Conservation (phyloP, 2,888 invertebrate species). For the Harpalus rufipes region DNA sequence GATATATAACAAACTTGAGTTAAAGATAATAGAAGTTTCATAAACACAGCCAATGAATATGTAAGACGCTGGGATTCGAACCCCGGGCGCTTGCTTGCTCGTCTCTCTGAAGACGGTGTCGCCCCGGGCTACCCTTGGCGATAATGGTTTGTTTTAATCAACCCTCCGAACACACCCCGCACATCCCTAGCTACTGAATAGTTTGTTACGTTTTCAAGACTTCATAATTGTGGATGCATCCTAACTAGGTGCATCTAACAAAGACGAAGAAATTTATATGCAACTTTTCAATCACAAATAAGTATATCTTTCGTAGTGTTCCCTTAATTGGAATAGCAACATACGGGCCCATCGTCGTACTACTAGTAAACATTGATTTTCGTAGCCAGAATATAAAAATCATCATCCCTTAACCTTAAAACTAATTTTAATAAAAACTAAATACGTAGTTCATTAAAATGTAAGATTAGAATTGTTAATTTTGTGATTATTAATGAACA, state of each 20-base stretch:
- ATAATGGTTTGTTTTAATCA: constrained; percentile 62
- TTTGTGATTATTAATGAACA: too few species aligned
- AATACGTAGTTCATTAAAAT: too few species aligned
- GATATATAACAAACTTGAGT: constrained; percentile 70
- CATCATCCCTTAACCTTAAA: too few species aligned
- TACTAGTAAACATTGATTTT: too few species aligned
- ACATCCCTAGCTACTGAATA: not conserved
- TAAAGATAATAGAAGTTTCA: constrained; percentile 77
- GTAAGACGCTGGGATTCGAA: constrained; percentile 69
- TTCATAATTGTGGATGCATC: constrained; percentile 2
- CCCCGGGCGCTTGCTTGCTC: constrained; percentile 35
- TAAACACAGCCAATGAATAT: constrained; percentile 76
- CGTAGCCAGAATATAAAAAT: too few species aligned
- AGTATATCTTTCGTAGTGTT: too few species aligned
- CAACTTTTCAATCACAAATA: not conserved
- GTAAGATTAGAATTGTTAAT: too few species aligned
- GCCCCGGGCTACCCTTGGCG: constrained; percentile 47
- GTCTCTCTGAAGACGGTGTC: constrained; percentile 33
- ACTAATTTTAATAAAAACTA: too few species aligned
- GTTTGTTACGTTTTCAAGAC: constrained; percentile 37
- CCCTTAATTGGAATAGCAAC: too few species aligned
- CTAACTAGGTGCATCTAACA: not conserved
- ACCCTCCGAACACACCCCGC: not conserved
- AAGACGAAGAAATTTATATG: not conserved
- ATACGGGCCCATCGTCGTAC: too few species aligned